Conservation (phyloP, 2,113 vertebrate genomes). For the Leptobrachium ailaonicum region DNA sequence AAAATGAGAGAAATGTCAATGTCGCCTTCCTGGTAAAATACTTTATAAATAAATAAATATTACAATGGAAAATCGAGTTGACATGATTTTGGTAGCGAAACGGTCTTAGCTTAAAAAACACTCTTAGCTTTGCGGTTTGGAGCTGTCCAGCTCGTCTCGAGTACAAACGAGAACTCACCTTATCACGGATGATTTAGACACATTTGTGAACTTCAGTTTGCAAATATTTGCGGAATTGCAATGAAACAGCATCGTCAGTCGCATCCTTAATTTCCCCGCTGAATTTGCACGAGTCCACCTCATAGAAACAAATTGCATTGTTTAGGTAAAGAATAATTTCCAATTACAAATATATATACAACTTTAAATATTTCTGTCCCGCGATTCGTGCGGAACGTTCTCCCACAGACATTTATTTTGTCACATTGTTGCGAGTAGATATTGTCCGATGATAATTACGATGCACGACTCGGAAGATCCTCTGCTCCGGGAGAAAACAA, state of each 20-base stretch:
- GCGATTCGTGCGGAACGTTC: constrained; percentile 1
- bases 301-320: constrained; percentile 12
- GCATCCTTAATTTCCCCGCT: constrained; percentile 18
- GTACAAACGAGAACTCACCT: constrained; percentile 11
- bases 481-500: not conserved
- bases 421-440: not conserved
- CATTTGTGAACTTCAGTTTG: constrained; percentile 33
- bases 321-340: not conserved
- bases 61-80: too few relatives aligned
- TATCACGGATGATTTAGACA: constrained; percentile 27
- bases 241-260: constrained; percentile 14
- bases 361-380: constrained; percentile 11
- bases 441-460: not conserved
- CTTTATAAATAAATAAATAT: too few relatives aligned
- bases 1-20: too few relatives aligned
- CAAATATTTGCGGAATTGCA: constrained; percentile 38
- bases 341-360: constrained; percentile 28
- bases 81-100: too few relatives aligned
- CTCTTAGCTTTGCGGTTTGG: constrained; percentile 5
- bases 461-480: not conserved
- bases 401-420: not conserved
- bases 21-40: too few relatives aligned
- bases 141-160: not conserved
- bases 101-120: too few relatives aligned
- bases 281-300: constrained; percentile 6